Conservation (phyloP, 1,140 invertebrate genomes). For the Heliothis virescens region DNA sequence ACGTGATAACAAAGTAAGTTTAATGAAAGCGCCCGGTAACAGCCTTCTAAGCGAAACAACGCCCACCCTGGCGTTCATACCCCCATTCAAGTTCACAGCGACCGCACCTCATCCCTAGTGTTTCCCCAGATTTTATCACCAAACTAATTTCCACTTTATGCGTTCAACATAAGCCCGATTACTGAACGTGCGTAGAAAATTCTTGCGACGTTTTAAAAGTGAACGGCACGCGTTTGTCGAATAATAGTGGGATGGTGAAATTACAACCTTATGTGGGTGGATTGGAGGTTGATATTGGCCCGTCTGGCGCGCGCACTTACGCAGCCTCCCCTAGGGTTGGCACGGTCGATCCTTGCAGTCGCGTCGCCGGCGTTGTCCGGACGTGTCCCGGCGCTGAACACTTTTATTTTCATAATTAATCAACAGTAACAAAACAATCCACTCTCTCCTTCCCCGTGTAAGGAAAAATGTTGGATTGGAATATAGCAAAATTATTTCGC, state of each 20-base stretch:
- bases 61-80: slow-evolving; percentile 70
- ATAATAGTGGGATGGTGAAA: slow-evolving; percentile 50
- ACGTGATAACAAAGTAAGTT: slow-evolving; percentile 65
- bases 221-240: slow-evolving; percentile 62
- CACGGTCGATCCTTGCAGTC: slow-evolving; percentile 83
- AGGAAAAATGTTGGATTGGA: slow-evolving; percentile 71
- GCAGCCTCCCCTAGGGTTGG: slow-evolving; percentile 82
- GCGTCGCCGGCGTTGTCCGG: slow-evolving; percentile 79
- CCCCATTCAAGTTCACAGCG: slow-evolving; percentile 66
- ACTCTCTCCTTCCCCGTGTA: slow-evolving; percentile 76
- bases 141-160: slow-evolving; percentile 57
- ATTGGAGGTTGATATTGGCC: slow-evolving; percentile 55
- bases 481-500: slow-evolving; percentile 69
- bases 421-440: slow-evolving; percentile 68
- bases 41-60: slow-evolving; percentile 69
- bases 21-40: slow-evolving; percentile 71
- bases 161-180: slow-evolving; percentile 51
- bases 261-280: slow-evolving; percentile 58
- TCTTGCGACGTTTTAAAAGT: slow-evolving; percentile 52
- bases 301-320: slow-evolving; percentile 64
- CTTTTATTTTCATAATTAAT: slow-evolving; percentile 55
- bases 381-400: slow-evolving; percentile 67
- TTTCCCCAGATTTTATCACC: slow-evolving; percentile 49
- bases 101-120: slow-evolving; percentile 75
- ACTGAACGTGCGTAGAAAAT: slow-evolving; percentile 40